Conservation (phyloP, 2,888 invertebrate genomes). For the Hanleya hanleyi region DNA sequence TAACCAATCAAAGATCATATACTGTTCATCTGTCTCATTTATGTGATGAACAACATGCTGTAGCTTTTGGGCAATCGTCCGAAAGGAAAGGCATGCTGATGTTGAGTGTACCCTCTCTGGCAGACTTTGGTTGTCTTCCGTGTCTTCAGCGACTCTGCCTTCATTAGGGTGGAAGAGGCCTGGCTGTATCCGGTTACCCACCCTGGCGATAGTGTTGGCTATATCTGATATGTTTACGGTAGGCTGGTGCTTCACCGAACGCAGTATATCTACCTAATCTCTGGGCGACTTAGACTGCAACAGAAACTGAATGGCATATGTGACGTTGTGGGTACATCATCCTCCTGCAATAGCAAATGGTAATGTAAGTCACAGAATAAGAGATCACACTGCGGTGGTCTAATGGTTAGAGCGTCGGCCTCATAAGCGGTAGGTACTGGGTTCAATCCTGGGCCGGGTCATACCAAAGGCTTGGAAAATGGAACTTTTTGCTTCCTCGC, state of each 20-base stretch:
- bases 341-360: constrained; percentile 2
- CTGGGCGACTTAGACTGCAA: constrained; percentile 5
- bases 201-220: not conserved
- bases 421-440: too few species aligned
- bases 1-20: not conserved
- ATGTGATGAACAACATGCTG: not conserved
- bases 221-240: not conserved
- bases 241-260: constrained; percentile 4
- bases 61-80: not conserved
- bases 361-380: not conserved
- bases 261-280: constrained; percentile 11
- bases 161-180: constrained; percentile 7
- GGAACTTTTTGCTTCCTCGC: too few species aligned
- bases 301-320: constrained; percentile 1
- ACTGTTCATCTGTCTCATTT: not conserved
- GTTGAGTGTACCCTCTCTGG: not conserved
- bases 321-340: not conserved
- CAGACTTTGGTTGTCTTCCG: not conserved
- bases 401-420: too few species aligned
- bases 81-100: not conserved
- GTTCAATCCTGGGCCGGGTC: too few species aligned
- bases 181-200: not conserved
- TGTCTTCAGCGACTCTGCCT: constrained; percentile 11
- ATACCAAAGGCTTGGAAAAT: too few species aligned
- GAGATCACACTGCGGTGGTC: too few species aligned